Evolutionary conservation across 2,888 invertebrate genomes (phyloP), one percentile per base, ranked within the genome.

Genomic region (Parascotia fuliginaria): DNA sequence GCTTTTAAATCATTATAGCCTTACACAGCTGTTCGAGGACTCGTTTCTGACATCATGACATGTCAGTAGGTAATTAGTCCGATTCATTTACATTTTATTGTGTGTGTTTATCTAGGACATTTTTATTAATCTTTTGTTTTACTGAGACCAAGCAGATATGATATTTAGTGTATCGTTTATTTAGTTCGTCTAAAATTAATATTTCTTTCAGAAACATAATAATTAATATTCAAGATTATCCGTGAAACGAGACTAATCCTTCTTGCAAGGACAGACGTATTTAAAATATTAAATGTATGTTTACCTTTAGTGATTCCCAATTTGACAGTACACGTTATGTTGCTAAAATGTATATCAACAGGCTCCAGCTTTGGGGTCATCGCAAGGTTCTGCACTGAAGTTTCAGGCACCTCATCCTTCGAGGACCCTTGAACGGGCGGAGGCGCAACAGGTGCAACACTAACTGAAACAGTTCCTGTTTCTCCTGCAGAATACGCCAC

Each of bases 221-320:
- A n/a, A n/a, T n/a, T n/a, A n/a, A n/a, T n/a, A n/a, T n/a, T n/a
- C n/a, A n/a, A n/a, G n/a, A n/a, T n/a, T n/a, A n/a, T n/a, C n/a
- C n/a, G n/a, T n/a, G n/a, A n/a, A n/a, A n/a, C n/a, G n/a, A n/a
- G n/a, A n/a, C n/a, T n/a, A n/a, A n/a, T n/a, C n/a, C n/a, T n/a
- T n/a, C n/a, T n/a, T n/a, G n/a, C n/a, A n/a, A n/a, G n/a, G n/a
- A n/a, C n/a, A n/a, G n/a, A n/a, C n/a, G n/a, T n/a, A 19, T 19
- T 19, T 19, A 19, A 19, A 3, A 19, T 19, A 19, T 19, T 19
- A 19, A 7, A 24, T 6, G 4, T 6, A 15, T 28, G 49, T 87
- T 86, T 81, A 96, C 96, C 96, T 94, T 94, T 95, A 73, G 94
- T 93, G 65, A 95, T 94, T 60, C 96, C 96, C 50, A 95, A 87